A percentile compares a stretch with the other conserved stretches of the same genome.
phyloP scores from a whole-genome alignment of 2,113 vertebrate species.

The Leptosomus discolor region DNA sequence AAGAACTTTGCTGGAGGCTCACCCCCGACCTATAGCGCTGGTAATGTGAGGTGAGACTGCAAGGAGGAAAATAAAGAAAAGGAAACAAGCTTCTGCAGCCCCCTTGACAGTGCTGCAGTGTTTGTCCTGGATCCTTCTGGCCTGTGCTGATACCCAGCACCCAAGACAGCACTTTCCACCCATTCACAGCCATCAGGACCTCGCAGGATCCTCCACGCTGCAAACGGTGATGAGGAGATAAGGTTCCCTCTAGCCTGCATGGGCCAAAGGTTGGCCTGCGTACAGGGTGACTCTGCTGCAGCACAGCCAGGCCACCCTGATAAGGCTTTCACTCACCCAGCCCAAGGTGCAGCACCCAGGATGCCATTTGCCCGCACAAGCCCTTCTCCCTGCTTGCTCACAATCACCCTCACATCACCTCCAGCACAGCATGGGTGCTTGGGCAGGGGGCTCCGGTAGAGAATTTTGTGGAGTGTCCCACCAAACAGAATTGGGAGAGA shows the following conservation, averaged over 20 bases:
- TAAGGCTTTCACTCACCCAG: not conserved
- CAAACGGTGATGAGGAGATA: not conserved
- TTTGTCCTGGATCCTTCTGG: not conserved
- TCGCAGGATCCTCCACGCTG: not conserved
- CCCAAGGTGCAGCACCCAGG: not conserved
- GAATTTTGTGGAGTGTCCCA: not conserved
- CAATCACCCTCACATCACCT: rapidly evolving
- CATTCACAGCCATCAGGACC: not conserved
- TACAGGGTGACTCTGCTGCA: not conserved
- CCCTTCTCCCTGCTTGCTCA: not conserved
- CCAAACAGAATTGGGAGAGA: rapidly evolving
- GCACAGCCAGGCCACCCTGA: not conserved
- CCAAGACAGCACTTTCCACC: not conserved
- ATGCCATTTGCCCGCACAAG: rapidly evolving
- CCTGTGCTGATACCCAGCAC: not conserved
- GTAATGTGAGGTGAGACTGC: not conserved
- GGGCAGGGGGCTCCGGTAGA: rapidly evolving
- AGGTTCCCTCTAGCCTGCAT: not conserved
- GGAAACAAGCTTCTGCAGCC: not conserved
- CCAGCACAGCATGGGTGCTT: rapidly evolving
- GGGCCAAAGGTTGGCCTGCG: slow-evolving; percentile 37
- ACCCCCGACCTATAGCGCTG: not conserved
- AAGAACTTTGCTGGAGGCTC: not conserved
- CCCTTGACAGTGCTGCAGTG: rapidly evolving
- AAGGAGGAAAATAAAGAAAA: not conserved